Conservation (phyloP, 2,888 invertebrate genomes). For the Spodoptera littoralis region DNA sequence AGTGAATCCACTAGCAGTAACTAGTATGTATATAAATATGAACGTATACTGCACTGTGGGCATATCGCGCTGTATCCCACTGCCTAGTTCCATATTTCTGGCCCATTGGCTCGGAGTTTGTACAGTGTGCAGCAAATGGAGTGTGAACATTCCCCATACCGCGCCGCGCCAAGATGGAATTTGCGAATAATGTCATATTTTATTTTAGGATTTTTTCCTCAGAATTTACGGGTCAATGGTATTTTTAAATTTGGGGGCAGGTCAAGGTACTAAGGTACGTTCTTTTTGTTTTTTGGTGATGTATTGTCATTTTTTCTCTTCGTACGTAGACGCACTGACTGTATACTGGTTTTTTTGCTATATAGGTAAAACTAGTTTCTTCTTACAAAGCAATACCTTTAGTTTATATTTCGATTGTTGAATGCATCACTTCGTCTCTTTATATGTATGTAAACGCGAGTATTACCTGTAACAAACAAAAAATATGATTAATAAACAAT, state of each 20-base stretch:
- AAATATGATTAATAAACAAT: not conserved
- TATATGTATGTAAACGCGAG: not conserved
- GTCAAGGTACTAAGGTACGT: not conserved
- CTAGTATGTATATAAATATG: too few species aligned
- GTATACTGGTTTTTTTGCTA: too few species aligned
- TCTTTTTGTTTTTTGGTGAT: too few species aligned
- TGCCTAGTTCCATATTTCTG: slow-evolving; percentile 62
- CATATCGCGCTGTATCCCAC: slow-evolving; percentile 37
- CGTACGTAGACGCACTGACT: too few species aligned
- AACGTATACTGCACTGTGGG: slow-evolving; percentile 44
- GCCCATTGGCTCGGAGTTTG: slow-evolving; percentile 63
- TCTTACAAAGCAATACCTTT: too few species aligned
- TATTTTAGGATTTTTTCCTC: slow-evolving; percentile 23
- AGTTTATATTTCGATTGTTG: too few species aligned
- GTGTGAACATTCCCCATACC: slow-evolving; percentile 61
- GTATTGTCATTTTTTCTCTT: too few species aligned
- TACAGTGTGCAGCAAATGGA: slow-evolving; percentile 62
- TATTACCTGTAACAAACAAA: slow-evolving; percentile 46
- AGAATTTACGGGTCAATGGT: slow-evolving; percentile 14
- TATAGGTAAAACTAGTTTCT: too few species aligned
- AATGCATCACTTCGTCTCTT: not conserved
- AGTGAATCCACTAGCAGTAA: too few species aligned
- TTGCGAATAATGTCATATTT: slow-evolving; percentile 44
- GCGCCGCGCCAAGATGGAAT: slow-evolving; percentile 42
- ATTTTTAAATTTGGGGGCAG: slow-evolving; percentile 3